Base-by-base conservation (phyloP, 2,113 vertebrate genomes). In the Cinclus mexicanus region DNA sequence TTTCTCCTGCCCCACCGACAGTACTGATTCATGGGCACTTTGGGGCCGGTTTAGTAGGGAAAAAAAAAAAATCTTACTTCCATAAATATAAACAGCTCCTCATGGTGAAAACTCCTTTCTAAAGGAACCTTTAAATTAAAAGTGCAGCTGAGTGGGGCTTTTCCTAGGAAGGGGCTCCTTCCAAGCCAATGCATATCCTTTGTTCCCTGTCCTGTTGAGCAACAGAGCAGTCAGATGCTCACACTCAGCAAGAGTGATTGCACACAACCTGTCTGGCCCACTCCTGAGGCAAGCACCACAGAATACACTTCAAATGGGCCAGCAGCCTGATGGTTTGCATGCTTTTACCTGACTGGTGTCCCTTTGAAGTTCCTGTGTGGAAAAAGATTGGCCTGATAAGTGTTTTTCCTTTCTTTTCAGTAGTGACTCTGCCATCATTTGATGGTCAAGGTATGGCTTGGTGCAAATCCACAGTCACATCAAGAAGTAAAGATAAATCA, bases 211-310 rank as follows among this genome's bases (percentile, higher is more conserved):
- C 52, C 79, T 78, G 76, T 92, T 90, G 49, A 92, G 85, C 79
- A 96, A 83, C 55, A 93, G 59, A 86, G 71, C 71, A 47, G 37
- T 60, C 83, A 86, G 75, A 35, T 21, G 68, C 70, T 88, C 85
- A 68, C 56, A 49, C 42, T 64, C 92, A 83, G 76, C 93, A 75
- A 70, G 72, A 56, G 37, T n/a, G 90, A 90, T 37, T 90, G 79
- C 52, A 72, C 87, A 83, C 41, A 95, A 91, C 96, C 85, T 49
- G 93, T 93, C 87, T 83, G 92, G 92, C 21, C 21, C 70, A 87
- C 93, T 94, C 87, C 79, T 81, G 93, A 68, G 68, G 68, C 88
- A 95, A 93, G 93, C 68, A 75, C 60, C 79, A 44, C 26, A 10
- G 59, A 87, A 86, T 29, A 41, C 41, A 85, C 41, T 81, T 44